Evolutionary conservation across 2,113 vertebrate species (phyloP).

Genomic region (human (Homo sapiens)): DNA sequence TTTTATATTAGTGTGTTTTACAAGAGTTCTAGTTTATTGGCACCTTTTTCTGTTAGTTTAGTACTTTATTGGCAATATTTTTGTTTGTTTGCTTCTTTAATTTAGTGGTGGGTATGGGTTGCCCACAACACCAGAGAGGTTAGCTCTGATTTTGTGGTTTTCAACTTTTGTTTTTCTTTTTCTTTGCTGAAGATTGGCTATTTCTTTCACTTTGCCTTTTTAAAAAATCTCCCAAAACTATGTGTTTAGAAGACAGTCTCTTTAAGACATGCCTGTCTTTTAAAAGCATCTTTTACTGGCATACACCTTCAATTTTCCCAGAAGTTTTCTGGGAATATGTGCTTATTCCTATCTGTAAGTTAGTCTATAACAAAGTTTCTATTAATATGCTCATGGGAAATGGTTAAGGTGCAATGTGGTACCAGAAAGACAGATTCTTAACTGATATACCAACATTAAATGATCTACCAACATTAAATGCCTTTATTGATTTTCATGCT

Average conservation of each 20-base stretch:
- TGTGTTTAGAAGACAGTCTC: not conserved
- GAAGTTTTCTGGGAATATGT: not conserved
- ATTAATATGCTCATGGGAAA: not conserved
- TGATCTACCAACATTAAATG: not conserved
- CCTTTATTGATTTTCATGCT: not conserved
- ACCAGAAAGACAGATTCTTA: not conserved
- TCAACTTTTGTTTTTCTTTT: not conserved
- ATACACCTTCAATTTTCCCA: not conserved
- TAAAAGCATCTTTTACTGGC: not conserved
- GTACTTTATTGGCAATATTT: not conserved
- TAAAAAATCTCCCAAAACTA: not conserved
- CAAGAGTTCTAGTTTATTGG: not conserved
- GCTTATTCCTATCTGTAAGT: not conserved
- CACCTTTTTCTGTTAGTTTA: not conserved
- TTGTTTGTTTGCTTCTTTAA: not conserved
- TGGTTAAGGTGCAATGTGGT: not conserved
- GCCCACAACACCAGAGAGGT: not conserved
- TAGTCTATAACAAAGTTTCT: not conserved
- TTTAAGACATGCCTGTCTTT: not conserved
- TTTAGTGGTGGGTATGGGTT: rapidly evolving
- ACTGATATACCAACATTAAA: not conserved
- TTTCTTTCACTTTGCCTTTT: not conserved
- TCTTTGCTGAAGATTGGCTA: not conserved
- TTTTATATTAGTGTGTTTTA: not conserved
- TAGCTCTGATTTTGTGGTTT: not conserved